phyloP scores from a whole-genome alignment of 2,888 invertebrate species.

The Tenthredo amoena region DNA sequence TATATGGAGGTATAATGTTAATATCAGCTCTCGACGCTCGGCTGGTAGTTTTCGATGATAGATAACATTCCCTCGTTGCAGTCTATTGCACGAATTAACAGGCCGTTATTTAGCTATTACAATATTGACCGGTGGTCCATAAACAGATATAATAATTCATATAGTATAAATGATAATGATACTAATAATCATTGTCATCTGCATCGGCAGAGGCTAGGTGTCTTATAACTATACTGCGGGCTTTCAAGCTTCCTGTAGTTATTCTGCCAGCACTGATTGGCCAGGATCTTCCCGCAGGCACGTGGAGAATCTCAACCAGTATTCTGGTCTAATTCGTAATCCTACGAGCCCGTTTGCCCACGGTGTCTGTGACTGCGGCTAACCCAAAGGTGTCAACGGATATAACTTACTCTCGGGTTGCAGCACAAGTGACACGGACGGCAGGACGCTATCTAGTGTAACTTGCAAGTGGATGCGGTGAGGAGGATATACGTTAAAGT shows the following conservation, averaged over 20 bases:
- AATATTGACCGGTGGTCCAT: constrained; percentile 6
- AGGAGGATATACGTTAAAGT: background rate
- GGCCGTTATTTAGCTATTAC: constrained; percentile 12
- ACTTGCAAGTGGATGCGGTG: constrained; percentile 33
- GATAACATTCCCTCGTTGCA: constrained; percentile 17
- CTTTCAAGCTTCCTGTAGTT: constrained; percentile 15
- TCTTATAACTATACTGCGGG: background rate
- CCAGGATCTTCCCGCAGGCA: constrained; percentile 16
- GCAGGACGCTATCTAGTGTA: constrained; percentile 17
- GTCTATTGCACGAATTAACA: background rate
- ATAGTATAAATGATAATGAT: background rate
- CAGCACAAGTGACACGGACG: constrained; percentile 34
- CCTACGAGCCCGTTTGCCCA: constrained; percentile 21
- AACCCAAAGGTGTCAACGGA: constrained; percentile 50
- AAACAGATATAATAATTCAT: constrained; percentile 11
- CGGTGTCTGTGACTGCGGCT: constrained; percentile 37
- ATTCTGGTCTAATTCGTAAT: constrained; percentile 43
- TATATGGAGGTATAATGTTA: background rate
- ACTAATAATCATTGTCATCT: background rate
- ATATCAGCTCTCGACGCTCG: constrained; percentile 11
- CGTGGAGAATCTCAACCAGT: constrained; percentile 39
- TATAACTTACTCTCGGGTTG: constrained; percentile 46
- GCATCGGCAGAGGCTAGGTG: background rate
- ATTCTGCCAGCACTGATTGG: constrained; percentile 37
- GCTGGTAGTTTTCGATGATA: constrained; percentile 28